Base-by-base conservation (phyloP, 2,888 invertebrate genomes). In the Papilio gigon region DNA sequence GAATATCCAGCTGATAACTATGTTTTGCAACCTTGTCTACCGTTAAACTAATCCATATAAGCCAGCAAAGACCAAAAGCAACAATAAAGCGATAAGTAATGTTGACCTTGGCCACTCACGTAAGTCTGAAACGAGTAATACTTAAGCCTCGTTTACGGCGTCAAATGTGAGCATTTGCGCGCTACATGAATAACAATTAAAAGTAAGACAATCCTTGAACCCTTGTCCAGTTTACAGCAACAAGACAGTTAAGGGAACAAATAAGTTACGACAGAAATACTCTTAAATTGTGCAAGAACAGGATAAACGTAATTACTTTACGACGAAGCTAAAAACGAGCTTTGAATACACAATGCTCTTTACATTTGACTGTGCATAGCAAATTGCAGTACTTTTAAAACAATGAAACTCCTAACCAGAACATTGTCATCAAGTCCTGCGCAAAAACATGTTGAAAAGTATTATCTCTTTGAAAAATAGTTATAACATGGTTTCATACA, bases 221-320 rank as follows among this genome's bases (percentile, higher is more conserved):
- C 59, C 59, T 22, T 33, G 58, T 59, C 35, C n/a, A n/a, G n/a
- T n/a, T 20, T 37, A 59, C 59, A n/a, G n/a, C n/a, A n/a, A n/a
- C n/a, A 59, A 22, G 59, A 59, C 37, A 59, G 25, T 14, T 27
- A 53, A 50, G 14, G 1, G 4, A 53, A 53, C 27, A 53, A 27
- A 22, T n/a, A n/a, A 40, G 12, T n/a, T 2, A 27, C n/a, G 53
- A 27, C n/a, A 27, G 50, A 50, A 4, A 27, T 50, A 40, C 37
- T 17, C 37, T 20, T 56, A 30, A 56, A 11, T 58, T 37, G 37
- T 22, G 4, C 17, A 20, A 14, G 59, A 37, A 22, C 37, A 14
- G 27, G 9, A n/a, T 25, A 22, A 25, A 50, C 6, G 20, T 50
- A 50, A 50, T 27, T 50, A 44, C 44, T 44, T 22, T 47, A 53